These are phyloP conservation scores for Siphamia tubifer DNA, from an alignment of 2,113 vertebrate genomes.

Conservation along the genomic window DNA sequence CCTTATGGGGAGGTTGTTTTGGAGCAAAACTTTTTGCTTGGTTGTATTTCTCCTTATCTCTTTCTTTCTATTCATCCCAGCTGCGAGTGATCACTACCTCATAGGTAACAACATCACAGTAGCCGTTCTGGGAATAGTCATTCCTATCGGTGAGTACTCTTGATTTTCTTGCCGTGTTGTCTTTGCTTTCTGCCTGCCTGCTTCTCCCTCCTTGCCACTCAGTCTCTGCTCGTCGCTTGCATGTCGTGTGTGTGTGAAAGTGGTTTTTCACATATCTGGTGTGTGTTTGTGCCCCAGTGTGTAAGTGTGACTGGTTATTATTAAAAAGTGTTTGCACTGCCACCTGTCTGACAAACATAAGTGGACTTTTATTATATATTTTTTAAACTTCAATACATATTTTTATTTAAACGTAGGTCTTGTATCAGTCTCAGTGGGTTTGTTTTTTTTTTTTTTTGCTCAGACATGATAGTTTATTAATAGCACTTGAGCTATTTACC, in stretches of 20 bases:
- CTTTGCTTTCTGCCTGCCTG: conserved; percentile 45
- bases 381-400: too few species aligned
- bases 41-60: conserved; percentile 6
- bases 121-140: conserved; percentile 90
- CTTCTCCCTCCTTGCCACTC: conserved; percentile 59
- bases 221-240: conserved; percentile 40
- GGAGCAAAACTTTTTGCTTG: conserved; percentile 16
- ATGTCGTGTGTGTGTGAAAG: conserved; percentile 13
- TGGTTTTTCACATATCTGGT: not conserved
- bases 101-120: conserved; percentile 92
- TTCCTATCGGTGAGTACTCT: conserved; percentile 90
- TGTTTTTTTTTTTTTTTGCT: not conserved
- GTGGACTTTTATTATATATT: too few species aligned
- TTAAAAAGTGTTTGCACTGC: not conserved
- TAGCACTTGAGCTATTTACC: conserved; percentile 16
- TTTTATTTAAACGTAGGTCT: not conserved
- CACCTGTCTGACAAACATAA: not conserved
- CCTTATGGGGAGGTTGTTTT: not conserved
- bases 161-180: conserved; percentile 23
- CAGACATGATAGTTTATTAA: conserved; percentile 14
- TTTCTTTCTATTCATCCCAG: conserved; percentile 70
- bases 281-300: not conserved
- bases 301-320: not conserved
- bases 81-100: conserved; percentile 85
- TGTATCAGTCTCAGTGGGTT: not conserved